These are phyloP conservation scores for Berghia stephanieae DNA, from an alignment of 1,140 invertebrate species.

Conservation along the genomic window DNA sequence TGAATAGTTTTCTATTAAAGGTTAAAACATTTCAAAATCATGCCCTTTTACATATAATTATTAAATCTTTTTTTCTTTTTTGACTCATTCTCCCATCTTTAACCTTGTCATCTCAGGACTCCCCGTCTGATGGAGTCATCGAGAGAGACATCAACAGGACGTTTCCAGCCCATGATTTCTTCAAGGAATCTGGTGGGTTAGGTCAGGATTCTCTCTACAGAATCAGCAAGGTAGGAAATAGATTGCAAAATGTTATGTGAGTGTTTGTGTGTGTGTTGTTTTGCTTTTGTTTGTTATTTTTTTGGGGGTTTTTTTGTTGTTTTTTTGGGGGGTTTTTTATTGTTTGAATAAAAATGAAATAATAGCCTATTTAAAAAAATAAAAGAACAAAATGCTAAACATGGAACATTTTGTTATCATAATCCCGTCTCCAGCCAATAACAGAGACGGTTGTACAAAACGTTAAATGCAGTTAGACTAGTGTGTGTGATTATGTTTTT, in stretches of 20 bases:
- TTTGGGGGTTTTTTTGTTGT: constrained; percentile 7
- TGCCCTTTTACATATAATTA: not conserved
- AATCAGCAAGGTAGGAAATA: constrained; percentile 78
- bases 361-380: too few species aligned
- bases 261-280: not conserved
- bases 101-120: constrained; percentile 75
- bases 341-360: too few species aligned
- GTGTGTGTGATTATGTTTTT: too few species aligned
- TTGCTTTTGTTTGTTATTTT: not conserved
- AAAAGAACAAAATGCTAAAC: too few species aligned
- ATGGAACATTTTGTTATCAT: too few species aligned
- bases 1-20: not conserved
- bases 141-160: constrained; percentile 96
- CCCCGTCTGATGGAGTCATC: constrained; percentile 90
- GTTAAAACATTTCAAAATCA: not conserved
- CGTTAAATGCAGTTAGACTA: too few species aligned
- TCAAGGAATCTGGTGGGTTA: constrained; percentile 75
- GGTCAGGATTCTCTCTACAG: constrained; percentile 96
- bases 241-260: not conserved
- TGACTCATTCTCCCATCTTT: too few species aligned
- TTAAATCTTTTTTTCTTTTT: not conserved
- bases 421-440: too few species aligned
- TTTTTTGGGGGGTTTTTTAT: not conserved
- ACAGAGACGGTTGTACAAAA: too few species aligned
- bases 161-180: constrained; percentile 98